Base-by-base conservation (phyloP, 2,888 invertebrate species). In the Brachypterus glaber region DNA sequence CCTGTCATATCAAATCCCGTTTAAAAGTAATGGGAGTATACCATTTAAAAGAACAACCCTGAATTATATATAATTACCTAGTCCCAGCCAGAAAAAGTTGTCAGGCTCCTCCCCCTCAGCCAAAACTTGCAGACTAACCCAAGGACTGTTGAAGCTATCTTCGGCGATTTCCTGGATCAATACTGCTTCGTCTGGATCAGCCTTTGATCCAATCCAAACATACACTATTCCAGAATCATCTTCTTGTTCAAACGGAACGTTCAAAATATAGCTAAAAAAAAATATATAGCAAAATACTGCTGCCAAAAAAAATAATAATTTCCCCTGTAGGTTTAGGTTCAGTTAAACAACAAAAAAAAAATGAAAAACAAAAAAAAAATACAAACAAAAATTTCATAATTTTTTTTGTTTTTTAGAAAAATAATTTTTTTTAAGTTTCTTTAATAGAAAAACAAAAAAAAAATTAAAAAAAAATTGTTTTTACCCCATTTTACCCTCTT, bases 21-120 rank as follows among this genome's bases (percentile, higher is more conserved):
- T n/a, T n/a, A n/a, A n/a, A n/a, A n/a, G n/a, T n/a, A n/a, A n/a
- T n/a, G n/a, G n/a, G n/a, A n/a, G n/a, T n/a, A n/a, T n/a, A n/a
- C n/a, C n/a, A 21, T 5, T 21, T 7, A 5, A 9, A 21, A 21
- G 9, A 21, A 21, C 9, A 9, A 5, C 5, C 9, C 9, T 21
- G 5, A 5, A 21, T 21, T 21, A 7, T 21, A 21, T 21, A 7
- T 7, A 5, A 9, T 21, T 21, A 21, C 21, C 21, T 2, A 57
- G 70, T n/a, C 83, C 93, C 29, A 92, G 83, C 96, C 96, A 97
- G 70, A 96, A 96, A 74, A 96, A 96, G 61, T 95, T 95, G 59
- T 96, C 95, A 0, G 96, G 95, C 64, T 97, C 97, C 60, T 89
- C 89, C 11, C 95, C 95, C 69, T 96, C 96, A 40, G 81, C 81